Evolutionary conservation across 37 sponge, comb jelly and placozoan species (phyloP).

Genomic region (Mnemiopsis leidyi): DNA sequence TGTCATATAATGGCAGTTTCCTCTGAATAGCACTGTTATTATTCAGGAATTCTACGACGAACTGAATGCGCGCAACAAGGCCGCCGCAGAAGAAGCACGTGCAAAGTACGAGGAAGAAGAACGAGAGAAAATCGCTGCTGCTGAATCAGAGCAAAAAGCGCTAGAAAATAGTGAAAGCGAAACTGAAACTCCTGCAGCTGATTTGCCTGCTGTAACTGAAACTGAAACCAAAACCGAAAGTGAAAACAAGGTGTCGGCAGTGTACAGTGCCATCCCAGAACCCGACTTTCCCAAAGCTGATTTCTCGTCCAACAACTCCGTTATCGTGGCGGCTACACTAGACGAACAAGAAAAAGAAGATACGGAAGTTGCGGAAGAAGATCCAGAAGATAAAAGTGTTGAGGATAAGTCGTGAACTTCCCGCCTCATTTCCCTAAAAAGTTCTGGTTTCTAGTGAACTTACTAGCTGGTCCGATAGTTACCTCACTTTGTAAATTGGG

Average conservation of each 20-base stretch:
- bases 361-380: background rate
- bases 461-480: no score
- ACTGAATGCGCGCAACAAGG: constrained; percentile 26
- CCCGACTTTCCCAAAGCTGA: background rate
- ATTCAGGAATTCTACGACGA: constrained; percentile 53
- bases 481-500: no score
- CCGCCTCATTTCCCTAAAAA: no score
- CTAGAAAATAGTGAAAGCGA: background rate
- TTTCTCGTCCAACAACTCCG: background rate
- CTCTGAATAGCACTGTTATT: no score
- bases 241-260: no score
- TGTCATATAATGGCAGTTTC: no score
- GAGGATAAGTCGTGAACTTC: background rate
- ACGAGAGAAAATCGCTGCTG: background rate
- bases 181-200: background rate
- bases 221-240: background rate
- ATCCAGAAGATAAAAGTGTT: background rate
- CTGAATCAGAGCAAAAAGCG: constrained; percentile 21
- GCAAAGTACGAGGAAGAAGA: constrained; percentile 46
- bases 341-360: background rate
- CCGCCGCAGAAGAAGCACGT: constrained; percentile 15
- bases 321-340: constrained; percentile 4
- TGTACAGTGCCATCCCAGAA: background rate
- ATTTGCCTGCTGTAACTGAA: background rate
- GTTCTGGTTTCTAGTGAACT: no score